Evolutionary conservation across 2,797 vertebrate genomes (phyloP).

Genomic region (Spatula clypeata): DNA sequence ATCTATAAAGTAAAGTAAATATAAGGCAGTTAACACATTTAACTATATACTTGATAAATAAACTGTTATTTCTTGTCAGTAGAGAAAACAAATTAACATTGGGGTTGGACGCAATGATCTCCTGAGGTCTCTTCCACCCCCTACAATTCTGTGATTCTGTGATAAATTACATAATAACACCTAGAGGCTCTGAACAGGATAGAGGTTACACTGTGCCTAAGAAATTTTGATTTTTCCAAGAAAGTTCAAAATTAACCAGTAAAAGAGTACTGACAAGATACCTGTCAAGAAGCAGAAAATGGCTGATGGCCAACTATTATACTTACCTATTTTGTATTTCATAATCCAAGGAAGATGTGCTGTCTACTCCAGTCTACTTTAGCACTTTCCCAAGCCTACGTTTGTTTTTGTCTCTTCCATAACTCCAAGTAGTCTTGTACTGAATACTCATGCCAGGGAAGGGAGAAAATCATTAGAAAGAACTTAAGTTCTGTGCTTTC

Average conservation of each 20-base stretch:
- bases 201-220: neutral
- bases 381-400: rapidly evolving
- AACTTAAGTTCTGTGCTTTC: neutral
- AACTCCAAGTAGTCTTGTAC: neutral
- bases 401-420: neutral
- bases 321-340: neutral
- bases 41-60: neutral
- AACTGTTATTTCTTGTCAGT: neutral
- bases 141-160: too few species aligned
- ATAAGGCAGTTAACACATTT: neutral
- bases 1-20: neutral
- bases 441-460: neutral
- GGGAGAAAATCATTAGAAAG: neutral
- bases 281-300: neutral
- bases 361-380: neutral
- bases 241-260: neutral
- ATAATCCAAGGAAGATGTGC: neutral
- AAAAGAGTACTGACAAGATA: neutral
- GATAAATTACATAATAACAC: neutral
- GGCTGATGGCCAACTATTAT: neutral
- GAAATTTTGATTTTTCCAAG: neutral
- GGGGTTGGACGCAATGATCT: too few species aligned
- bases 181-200: neutral
- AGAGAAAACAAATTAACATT: neutral
- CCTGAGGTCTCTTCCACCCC: too few species aligned